Percentiles rank a stretch among this genome's conserved stretches.
Conservation (phyloP, 2,113 vertebrate species). For the Vulpes vulpes region DNA sequence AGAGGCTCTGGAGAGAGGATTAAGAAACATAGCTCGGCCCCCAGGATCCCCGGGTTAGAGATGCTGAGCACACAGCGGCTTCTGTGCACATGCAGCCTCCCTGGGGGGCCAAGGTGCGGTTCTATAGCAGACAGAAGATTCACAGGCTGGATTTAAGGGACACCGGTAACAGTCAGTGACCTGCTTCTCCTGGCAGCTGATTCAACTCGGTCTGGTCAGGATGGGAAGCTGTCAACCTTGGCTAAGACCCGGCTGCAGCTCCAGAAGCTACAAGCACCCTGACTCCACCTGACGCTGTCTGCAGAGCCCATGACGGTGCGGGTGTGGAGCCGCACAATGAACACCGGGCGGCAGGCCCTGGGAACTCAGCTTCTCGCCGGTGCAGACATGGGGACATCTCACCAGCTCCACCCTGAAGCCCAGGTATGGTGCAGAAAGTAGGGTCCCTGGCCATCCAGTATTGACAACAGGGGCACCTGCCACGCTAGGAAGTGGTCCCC, state of each 20-base stretch:
- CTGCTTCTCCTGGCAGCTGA: background rate
- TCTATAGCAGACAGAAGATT: background rate
- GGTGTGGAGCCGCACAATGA: too few species aligned
- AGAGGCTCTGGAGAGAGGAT: background rate
- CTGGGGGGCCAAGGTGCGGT: too few species aligned
- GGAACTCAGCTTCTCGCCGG: background rate
- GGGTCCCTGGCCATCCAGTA: rapidly evolving
- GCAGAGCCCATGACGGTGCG: background rate
- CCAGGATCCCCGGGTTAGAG: too few species aligned
- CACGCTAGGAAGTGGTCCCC: too few species aligned
- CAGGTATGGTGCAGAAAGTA: background rate
- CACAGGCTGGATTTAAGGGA: background rate
- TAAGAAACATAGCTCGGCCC: too few species aligned
- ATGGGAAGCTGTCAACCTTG: background rate
- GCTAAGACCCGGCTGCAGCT: background rate
- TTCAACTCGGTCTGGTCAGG: background rate
- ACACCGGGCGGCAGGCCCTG: too few species aligned
- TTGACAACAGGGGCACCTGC: rapidly evolving
- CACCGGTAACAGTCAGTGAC: background rate
- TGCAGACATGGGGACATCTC: rapidly evolving
- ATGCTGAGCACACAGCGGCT: too few species aligned
- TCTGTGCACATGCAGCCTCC: too few species aligned
- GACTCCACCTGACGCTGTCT: too few species aligned
- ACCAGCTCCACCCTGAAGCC: background rate
- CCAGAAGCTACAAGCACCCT: background rate